A percentile compares a stretch with the other conserved stretches of the same genome.
These are phyloP conservation scores for Choreutis nemorana DNA, from an alignment of 2,888 invertebrate genomes.

Conservation along the genomic window DNA sequence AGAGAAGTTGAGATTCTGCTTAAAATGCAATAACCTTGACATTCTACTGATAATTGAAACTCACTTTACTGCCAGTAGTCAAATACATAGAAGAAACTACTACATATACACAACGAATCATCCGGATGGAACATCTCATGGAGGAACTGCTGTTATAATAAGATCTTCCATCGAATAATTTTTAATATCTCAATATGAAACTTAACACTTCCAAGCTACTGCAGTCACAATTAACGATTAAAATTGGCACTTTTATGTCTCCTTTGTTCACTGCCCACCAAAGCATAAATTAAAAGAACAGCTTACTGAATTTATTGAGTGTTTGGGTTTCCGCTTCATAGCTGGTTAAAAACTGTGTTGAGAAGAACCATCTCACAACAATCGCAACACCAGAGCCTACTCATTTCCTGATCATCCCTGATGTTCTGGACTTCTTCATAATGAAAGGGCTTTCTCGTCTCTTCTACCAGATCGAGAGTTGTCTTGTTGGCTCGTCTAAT, in stretches of 20 bases:
- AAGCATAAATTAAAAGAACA: conserved; percentile 3
- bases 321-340: not conserved
- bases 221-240: conserved; percentile 1
- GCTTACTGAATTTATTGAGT: not conserved
- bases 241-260: not conserved
- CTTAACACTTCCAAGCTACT: conserved; percentile 4
- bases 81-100: conserved; percentile 10
- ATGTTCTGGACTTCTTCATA: not conserved
- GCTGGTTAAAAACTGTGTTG: not conserved
- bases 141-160: conserved; percentile 10
- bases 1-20: conserved; percentile 9
- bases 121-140: conserved; percentile 15
- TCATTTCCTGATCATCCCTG: not conserved
- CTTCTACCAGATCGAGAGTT: not conserved
- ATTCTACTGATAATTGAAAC: conserved; percentile 14
- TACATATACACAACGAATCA: conserved; percentile 14
- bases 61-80: conserved; percentile 10
- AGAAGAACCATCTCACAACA: not conserved
- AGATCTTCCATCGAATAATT: conserved; percentile 2
- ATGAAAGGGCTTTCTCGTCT: not conserved
- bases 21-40: conserved; percentile 10
- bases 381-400: not conserved
- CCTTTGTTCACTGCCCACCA: conserved; percentile 4
- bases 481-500: not conserved
- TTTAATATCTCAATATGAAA: not conserved